Conservation (phyloP, 2,113 vertebrate genomes). For the Corydoras maculifer region DNA sequence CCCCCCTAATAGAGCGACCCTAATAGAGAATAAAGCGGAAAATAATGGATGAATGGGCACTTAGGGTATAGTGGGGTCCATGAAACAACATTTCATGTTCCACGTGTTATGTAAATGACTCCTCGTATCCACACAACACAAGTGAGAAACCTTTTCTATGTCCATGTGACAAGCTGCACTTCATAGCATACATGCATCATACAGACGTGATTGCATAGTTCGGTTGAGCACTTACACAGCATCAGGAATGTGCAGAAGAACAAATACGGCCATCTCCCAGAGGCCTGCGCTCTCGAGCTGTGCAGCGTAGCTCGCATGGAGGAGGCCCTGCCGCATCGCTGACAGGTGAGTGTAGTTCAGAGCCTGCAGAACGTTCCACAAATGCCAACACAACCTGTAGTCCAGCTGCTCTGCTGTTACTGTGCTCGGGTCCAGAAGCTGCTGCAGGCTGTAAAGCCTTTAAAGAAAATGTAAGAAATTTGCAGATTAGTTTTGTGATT, state of each 20-base stretch:
- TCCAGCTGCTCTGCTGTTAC: constrained; percentile 81
- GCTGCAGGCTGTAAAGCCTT: constrained; percentile 82
- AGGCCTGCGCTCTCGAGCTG: constrained; percentile 85
- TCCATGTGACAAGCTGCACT: too few species aligned
- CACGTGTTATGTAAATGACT: too few species aligned
- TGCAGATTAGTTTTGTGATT: too few species aligned
- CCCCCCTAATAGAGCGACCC: too few species aligned
- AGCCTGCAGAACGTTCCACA: constrained; percentile 85
- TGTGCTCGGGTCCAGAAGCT: constrained; percentile 82
- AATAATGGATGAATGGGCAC: too few species aligned
- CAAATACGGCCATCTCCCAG: constrained; percentile 87
- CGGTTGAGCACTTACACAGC: neutral
- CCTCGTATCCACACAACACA: too few species aligned
- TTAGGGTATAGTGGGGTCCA: too few species aligned
- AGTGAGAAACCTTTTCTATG: too few species aligned
- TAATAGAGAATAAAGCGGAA: too few species aligned
- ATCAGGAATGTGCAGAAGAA: constrained; percentile 81
- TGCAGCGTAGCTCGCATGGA: constrained; percentile 83
- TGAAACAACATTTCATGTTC: too few species aligned
- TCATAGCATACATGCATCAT: too few species aligned
- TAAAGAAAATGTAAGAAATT: too few species aligned
- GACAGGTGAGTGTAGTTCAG: constrained; percentile 82
- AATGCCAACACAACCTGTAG: constrained; percentile 89
- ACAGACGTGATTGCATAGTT: neutral
- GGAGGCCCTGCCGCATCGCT: constrained; percentile 67